A percentile compares a stretch with the other conserved stretches of the same genome.
Conservation (phyloP, 2,113 vertebrate genomes). For the Gopherus flavomarginatus region DNA sequence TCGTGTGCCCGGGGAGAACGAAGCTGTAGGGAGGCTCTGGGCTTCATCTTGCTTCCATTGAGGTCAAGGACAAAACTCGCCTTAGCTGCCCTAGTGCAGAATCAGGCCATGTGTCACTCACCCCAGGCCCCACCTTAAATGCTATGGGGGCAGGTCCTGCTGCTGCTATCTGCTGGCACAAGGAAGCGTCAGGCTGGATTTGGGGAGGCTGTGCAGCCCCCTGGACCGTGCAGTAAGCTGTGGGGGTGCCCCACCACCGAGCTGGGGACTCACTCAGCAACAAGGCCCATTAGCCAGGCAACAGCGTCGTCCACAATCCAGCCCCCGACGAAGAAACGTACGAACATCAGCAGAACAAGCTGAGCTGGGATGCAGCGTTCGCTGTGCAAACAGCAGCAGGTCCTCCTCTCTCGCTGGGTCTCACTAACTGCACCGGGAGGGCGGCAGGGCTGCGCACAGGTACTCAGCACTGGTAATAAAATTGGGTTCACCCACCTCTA, state of each 20-base stretch:
- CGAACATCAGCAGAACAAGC: background rate
- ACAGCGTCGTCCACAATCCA: background rate
- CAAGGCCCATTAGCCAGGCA: too few relatives aligned
- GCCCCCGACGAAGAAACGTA: too few relatives aligned
- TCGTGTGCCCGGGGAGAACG: background rate
- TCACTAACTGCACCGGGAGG: background rate
- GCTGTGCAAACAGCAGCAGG: background rate
- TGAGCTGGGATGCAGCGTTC: background rate
- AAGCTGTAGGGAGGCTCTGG: background rate
- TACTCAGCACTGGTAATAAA: too few relatives aligned
- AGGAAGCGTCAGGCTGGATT: too few relatives aligned
- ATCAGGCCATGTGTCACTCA: background rate
- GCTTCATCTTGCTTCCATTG: background rate
- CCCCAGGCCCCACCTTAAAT: background rate
- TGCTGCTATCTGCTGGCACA: fast-evolving
- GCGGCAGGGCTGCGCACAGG: too few relatives aligned
- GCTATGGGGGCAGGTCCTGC: background rate
- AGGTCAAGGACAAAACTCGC: background rate
- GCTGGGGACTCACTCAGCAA: background rate
- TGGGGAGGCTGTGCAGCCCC: too few relatives aligned
- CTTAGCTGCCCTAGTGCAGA: background rate
- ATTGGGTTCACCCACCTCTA: background rate
- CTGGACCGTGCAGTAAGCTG: too few relatives aligned
- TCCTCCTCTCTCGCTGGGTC: background rate
- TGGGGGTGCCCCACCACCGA: too few relatives aligned